Conservation (phyloP, 2,113 vertebrate genomes). For the Symphodus melops region DNA sequence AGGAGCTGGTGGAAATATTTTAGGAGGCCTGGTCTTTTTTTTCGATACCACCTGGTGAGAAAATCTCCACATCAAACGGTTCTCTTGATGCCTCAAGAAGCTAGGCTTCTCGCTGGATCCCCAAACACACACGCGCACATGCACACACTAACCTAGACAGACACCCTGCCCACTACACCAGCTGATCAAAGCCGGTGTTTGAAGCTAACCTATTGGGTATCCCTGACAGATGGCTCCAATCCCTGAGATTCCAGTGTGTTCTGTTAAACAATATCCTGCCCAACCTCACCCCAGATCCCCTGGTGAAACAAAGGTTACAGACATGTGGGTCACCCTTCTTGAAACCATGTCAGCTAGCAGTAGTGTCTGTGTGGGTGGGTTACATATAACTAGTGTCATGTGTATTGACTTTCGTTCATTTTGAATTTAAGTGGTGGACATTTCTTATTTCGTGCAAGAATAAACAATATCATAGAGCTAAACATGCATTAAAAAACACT, state of each 20-base stretch:
- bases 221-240: slow-evolving; percentile 22
- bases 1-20: slow-evolving; percentile 61
- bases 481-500: too few relatives aligned
- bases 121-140: slow-evolving; percentile 13
- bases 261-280: slow-evolving; percentile 17
- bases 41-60: slow-evolving; percentile 55
- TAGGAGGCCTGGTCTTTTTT: slow-evolving; percentile 56
- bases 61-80: slow-evolving; percentile 79
- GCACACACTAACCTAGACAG: slow-evolving; percentile 5
- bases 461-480: too few relatives aligned
- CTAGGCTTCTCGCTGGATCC: slow-evolving; percentile 20
- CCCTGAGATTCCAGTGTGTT: slow-evolving; percentile 45
- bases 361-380: too few relatives aligned
- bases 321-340: neutral
- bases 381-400: too few relatives aligned
- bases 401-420: too few relatives aligned
- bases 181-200: slow-evolving; percentile 68
- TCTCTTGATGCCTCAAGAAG: slow-evolving; percentile 52
- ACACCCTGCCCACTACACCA: slow-evolving; percentile 27
- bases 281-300: neutral
- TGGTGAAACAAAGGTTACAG: slow-evolving; percentile 2
- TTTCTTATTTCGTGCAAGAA: too few relatives aligned
- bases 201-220: slow-evolving; percentile 50
- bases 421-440: too few relatives aligned
- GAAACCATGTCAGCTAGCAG: neutral